Conservation (phyloP, 2,113 vertebrate genomes). For the Macaca nemestrina region DNA sequence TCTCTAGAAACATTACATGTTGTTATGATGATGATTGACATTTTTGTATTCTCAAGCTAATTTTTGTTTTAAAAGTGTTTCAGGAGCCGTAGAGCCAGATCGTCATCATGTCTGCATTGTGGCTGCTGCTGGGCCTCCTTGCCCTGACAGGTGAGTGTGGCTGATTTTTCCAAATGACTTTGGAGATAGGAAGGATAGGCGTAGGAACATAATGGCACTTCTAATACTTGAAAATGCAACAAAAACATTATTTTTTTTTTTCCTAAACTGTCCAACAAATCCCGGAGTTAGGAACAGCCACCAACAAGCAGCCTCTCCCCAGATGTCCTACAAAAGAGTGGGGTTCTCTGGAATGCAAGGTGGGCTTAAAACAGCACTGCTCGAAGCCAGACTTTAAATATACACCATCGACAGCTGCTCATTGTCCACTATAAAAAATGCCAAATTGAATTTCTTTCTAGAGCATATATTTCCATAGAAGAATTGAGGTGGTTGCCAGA, state of each 20-base stretch:
- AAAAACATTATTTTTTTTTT: not conserved
- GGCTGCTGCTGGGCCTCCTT: slow-evolving; percentile 77
- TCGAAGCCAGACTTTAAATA: not conserved
- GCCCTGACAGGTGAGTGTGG: slow-evolving; percentile 73
- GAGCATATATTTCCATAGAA: not conserved
- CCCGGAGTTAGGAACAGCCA: not conserved
- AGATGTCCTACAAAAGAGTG: not conserved
- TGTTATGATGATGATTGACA: not conserved
- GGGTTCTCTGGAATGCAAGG: not conserved
- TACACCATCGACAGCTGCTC: not conserved
- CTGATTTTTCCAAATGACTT: not conserved
- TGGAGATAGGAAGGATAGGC: not conserved
- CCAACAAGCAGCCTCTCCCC: not conserved
- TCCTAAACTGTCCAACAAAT: not conserved
- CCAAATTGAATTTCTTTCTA: not conserved
- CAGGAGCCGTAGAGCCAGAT: slow-evolving; percentile 67
- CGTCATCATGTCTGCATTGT: slow-evolving; percentile 50
- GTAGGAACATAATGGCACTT: not conserved
- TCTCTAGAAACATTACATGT: not conserved
- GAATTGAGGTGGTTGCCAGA: not conserved
- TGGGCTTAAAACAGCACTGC: not conserved
- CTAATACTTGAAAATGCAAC: not conserved
- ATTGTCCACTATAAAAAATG: not conserved
- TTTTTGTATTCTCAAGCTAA: slow-evolving; percentile 48
- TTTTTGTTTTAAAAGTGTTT: slow-evolving; percentile 84